Evolutionary conservation across 2,113 vertebrate species (phyloP), one percentile per base, ranked within the genome.

Genomic region (Athene noctua): DNA sequence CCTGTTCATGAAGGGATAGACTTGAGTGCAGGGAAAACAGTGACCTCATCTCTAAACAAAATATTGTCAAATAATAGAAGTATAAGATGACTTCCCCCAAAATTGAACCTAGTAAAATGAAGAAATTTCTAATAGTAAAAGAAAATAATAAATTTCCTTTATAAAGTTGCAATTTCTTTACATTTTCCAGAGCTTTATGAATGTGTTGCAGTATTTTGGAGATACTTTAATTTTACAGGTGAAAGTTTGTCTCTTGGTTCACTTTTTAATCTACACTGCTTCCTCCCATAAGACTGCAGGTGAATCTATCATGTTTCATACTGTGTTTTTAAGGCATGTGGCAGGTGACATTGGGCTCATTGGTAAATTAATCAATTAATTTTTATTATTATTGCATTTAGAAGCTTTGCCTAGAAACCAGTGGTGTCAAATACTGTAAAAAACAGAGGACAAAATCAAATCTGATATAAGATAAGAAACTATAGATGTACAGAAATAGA

Each of bases 11-110:
- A 47, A 52, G 34, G 14, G 4, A 13, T 25, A 61, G 27, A 49
- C 6, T 54, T 65, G 13, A 65, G 68, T 61, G 9, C 4, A 57
- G 9, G 44, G 22, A 36, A 68, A 55, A 49, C 5, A 73, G 30
- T 5, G 13, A 75, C 16, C 3, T 47, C 17, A 63, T 32, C 4
- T 80, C 4, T 57, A 61, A 79, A 86, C 6, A 81, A 38, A 55
- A 9, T 34, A 15, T 8, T 65, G 15, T 40, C 25, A 85, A 75
- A 81, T 74, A 14, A 42, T 87, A 61, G 30, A 81, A 85, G 19
- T 11, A 2, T 34, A 59, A 44, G 16, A 42, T 0, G 19, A 1
- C 2, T 1, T 62, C 14, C 22, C 12, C 2, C 20, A 9, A 73
- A 66, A 40, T 42, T 44, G 34, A 32, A 63, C 23, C 9, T 42